Base-by-base conservation (phyloP, 2,113 vertebrate species). In the Cephalopholis sonnerati region DNA sequence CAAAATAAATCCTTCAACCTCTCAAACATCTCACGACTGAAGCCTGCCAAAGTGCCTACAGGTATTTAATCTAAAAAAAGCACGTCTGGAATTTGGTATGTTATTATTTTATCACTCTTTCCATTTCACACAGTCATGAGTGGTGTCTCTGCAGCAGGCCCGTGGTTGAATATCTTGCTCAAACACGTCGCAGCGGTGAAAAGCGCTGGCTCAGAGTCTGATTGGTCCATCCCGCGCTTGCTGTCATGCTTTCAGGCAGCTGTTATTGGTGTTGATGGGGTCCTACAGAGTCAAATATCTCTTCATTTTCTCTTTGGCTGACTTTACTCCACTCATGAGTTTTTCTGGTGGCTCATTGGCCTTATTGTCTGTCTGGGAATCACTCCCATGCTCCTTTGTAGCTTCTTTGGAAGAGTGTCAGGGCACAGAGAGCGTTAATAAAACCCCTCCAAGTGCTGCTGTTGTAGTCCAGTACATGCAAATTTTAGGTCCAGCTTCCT, bases 81-180 rank as follows among this genome's bases (percentile, higher is more conserved):
- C 4, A 48, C 12, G 36, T 48, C 61, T 11, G 7, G 27, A 53
- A 32, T 39, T 58, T 80, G 79, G 58, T 73, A 78, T 90, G 83
- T 92, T 69, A 86, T 90, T 88, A 89, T 88, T 61, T 85, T 64
- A 78, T 92, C 87, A 82, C 86, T 85, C 89, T 91, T 93, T 92
- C 84, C 80, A 77, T 88, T 83, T 91, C 51, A 22, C 62, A 63
- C 48, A 74, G 62, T 66, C 44, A 16, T 3, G 25, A 41, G 73
- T 3, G 7, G 57, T 16, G 78, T 54, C 25, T 73, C 46, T 51
- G 53, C 65, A 18, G 81, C 72, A 66, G 73, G n/a, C 77, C 20
- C 41, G 68, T 25, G 78, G 88, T 36, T 77, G 62, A 68, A 18
- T 17, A 16, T 86, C 89, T 20, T 86, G 87, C 83, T 90, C 61